Evolutionary conservation across 2,113 vertebrate genomes (phyloP), one percentile per base, ranked within the genome.

Genomic region (Zosterops japonicus): DNA sequence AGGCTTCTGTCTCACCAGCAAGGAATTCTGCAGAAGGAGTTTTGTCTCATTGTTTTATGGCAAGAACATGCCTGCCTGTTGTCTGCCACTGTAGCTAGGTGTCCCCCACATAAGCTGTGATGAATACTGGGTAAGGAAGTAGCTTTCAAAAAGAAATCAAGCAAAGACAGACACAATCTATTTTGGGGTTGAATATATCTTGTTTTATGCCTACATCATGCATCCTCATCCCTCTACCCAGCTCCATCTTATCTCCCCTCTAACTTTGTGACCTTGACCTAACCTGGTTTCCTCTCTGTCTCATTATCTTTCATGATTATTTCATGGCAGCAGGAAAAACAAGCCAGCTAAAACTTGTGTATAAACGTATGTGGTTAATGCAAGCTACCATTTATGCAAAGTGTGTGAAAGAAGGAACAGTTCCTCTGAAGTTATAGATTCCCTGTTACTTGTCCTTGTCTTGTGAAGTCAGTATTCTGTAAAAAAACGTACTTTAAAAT

Each of bases 291-390:
- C 39, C 53, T 42, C 64, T 83, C 52, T 65, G 39, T n/a, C 61
- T 59, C 16, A 3, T 1, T 42, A 42, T 13, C 31, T 53, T 77
- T 29, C 0, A 0, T 57, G 31, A 81, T 18, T 46, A 47, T 36
- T 4, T 2, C 14, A 18, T 0, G 6, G 31, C 41, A 90, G 41
- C 6, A 72, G 67, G 35, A 50, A 67, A 90, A 82, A 49, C 47
- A 82, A 71, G 12, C 15, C 22, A 64, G 23, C 35, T 83, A 79
- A 56, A 90, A 72, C 1, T 35, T 17, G 27, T 19, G 14, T 20
- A 68, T 25, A 60, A 76, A 83, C 21, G 53, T 4, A 39, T 2
- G 12, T 28, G 74, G 29, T 44, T 33, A 85, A 64, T 41, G 33
- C 35, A 91, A 87, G 35, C 50, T 81, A 70, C 35, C 23, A 20